Percentiles rank a stretch among this genome's conserved stretches.
Evolutionary conservation across 2,113 vertebrate genomes (phyloP).

Genomic region (Sialia sialis): DNA sequence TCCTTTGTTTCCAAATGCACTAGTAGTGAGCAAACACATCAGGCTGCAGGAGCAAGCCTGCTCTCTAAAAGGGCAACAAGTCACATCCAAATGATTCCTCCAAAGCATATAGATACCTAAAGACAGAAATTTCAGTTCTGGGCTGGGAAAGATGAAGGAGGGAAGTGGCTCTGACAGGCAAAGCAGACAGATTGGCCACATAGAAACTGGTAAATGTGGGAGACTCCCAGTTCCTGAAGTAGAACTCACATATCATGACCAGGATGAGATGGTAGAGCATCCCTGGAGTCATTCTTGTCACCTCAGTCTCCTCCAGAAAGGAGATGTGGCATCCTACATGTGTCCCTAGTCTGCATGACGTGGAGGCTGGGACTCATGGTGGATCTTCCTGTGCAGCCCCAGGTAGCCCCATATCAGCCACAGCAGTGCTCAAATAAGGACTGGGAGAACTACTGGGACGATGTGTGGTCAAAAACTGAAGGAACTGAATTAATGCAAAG

Average conservation of each 20-base stretch:
- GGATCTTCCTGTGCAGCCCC: not conserved
- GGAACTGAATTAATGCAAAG: not conserved
- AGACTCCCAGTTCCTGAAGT: not conserved
- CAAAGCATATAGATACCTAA: not conserved
- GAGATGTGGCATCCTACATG: not conserved
- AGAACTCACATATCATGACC: not conserved
- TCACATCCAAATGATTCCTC: not conserved
- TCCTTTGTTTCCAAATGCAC: not conserved
- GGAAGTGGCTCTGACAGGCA: not conserved
- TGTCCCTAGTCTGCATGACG: not conserved
- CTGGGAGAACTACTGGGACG: not conserved
- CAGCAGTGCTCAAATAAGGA: not conserved
- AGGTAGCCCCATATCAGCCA: not conserved
- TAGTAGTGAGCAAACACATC: not conserved
- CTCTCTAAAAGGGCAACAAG: not conserved
- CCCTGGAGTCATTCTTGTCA: not conserved
- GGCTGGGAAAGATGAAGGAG: not conserved
- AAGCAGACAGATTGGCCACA: not conserved
- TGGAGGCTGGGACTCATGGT: rapidly evolving
- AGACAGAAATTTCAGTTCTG: not conserved
- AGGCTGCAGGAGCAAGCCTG: not conserved
- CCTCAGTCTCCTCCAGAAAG: not conserved
- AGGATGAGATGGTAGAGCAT: not conserved
- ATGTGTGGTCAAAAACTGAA: not conserved
- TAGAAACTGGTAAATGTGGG: not conserved